Evolutionary conservation across 2,797 vertebrate species (phyloP).

Genomic region (Sarcophilus harrisii): DNA sequence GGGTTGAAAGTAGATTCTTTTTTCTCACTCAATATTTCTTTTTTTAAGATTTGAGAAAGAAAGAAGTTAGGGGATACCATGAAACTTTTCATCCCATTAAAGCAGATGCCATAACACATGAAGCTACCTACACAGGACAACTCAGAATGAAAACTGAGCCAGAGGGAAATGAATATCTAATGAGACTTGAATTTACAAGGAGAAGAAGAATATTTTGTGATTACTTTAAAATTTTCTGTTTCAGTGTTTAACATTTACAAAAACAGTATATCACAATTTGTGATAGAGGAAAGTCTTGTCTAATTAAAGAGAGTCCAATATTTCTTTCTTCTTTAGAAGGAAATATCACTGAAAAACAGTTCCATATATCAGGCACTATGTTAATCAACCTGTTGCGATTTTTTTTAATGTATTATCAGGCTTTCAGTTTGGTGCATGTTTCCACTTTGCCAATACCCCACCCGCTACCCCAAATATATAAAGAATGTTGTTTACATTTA

Average conservation of each 20-base stretch:
- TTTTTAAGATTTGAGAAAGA: constrained; percentile 62
- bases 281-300: neutral
- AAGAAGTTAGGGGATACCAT: constrained; percentile 71
- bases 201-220: constrained; percentile 32
- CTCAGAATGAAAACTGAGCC: constrained; percentile 35
- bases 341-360: constrained; percentile 3
- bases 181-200: constrained; percentile 36
- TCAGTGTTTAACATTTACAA: constrained; percentile 32
- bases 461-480: neutral
- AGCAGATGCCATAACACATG: constrained; percentile 65
- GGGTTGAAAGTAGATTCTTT: constrained; percentile 68
- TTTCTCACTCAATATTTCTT: constrained; percentile 66
- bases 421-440: neutral
- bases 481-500: neutral
- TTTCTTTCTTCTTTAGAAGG: constrained; percentile 1
- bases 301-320: constrained; percentile 27
- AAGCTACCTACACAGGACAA: constrained; percentile 49
- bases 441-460: neutral
- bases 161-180: neutral
- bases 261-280: neutral
- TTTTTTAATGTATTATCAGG: neutral
- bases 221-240: neutral
- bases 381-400: neutral
- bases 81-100: constrained; percentile 47
- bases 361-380: neutral